These are phyloP conservation scores for Meandrusa payeni DNA, from an alignment of 2,888 invertebrate genomes.

Conservation along the genomic window DNA sequence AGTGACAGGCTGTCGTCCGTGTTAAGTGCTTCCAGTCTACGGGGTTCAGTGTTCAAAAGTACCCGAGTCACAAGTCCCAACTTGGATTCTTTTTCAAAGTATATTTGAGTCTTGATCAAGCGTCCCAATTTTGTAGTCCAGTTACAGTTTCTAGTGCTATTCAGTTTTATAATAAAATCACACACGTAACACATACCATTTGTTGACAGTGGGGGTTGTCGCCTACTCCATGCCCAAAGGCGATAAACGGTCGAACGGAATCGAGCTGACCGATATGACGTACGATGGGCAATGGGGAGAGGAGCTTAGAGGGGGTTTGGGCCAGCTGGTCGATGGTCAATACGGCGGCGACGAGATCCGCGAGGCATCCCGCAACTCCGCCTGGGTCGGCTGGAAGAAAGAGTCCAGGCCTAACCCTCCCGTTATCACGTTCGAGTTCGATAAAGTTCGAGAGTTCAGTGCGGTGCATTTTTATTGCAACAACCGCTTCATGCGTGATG, in stretches of 20 bases:
- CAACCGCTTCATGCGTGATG: conserved; percentile 92
- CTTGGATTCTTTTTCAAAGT: too few relatives aligned
- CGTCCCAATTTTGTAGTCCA: too few relatives aligned
- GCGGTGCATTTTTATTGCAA: conserved; percentile 90
- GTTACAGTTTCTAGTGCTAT: too few relatives aligned
- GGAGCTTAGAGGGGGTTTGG: conserved; percentile 88
- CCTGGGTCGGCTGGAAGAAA: conserved; percentile 96
- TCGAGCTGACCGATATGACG: conserved; percentile 90
- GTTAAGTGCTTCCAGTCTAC: too few relatives aligned
- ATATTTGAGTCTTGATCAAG: too few relatives aligned
- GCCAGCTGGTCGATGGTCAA: conserved; percentile 91
- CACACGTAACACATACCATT: too few relatives aligned
- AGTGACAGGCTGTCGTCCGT: too few relatives aligned
- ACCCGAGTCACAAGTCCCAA: too few relatives aligned
- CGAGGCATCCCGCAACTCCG: conserved; percentile 81
- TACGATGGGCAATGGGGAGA: conserved; percentile 93
- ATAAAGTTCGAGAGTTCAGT: conserved; percentile 92
- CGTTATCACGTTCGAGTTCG: conserved; percentile 90
- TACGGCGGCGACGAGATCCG: conserved; percentile 86
- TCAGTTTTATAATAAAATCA: too few relatives aligned
- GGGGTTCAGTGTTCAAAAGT: too few relatives aligned
- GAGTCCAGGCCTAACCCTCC: conserved; percentile 84
- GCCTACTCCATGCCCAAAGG: conserved; percentile 95
- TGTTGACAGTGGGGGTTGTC: conserved; percentile 86
- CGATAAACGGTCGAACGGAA: conserved; percentile 88